Base-by-base conservation (phyloP, 1,140 invertebrate species). In the Eriosoma lanigerum region DNA sequence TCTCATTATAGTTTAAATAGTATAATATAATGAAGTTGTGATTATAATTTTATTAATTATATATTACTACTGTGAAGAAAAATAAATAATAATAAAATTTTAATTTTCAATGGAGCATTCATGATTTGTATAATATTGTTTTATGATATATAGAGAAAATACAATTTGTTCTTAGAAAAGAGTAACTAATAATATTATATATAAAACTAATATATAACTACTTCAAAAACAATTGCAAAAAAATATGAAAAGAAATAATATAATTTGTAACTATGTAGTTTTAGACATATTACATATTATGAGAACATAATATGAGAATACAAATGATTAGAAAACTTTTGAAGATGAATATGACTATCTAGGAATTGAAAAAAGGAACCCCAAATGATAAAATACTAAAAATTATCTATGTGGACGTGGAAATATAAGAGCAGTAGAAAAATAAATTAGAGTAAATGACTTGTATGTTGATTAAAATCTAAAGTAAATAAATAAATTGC, bases 241-340 rank as follows among this genome's bases (percentile, higher is more conserved):
- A 10, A 8, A 38, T 32, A 21, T 9, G 29, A 44, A 8, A n/a
- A 13, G 38, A 64, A 64, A 21, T 32, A 19, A 38, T 38, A 38
- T 38, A 38, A 38, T 38, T 21, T 64, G 32, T 12, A 21, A 64
- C n/a, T n/a, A n/a, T n/a, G 62, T 64, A 32, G 19, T 38, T 64
- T 64, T 32, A 3, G 62, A 64, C 29, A n/a, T 38, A 8, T n/a
- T n/a, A n/a, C n/a, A n/a, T 64, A 64, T 62, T 19, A 64, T 64
- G 12, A 64, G 62, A 44, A 64, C n/a, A n/a, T n/a, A 64, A 64
- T 64, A 64, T 38, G 62, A 64, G 62, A 64, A 19, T n/a, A 64
- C 10, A 38, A 38, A 38, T 64, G 29, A 29, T 32, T 64, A 38
- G 17, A 10, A 38, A 64, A 64, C 29, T 64, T 64, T 64, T 12